phyloP scores from a whole-genome alignment of 2,888 invertebrate species.

The Caenorhabditis doughertyi region DNA sequence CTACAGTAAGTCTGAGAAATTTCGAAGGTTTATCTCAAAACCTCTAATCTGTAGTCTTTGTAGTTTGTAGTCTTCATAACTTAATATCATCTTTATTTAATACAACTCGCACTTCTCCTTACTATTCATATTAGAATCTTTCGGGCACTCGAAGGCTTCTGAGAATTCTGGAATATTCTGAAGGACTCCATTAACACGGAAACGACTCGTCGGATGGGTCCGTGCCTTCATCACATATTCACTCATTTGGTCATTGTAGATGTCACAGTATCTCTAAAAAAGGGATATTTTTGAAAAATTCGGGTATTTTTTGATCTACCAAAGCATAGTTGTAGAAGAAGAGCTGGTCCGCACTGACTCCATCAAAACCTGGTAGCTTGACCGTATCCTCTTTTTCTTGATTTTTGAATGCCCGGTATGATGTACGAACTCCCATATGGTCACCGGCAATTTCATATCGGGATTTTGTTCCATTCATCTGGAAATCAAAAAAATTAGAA shows the following conservation, averaged over 20 bases:
- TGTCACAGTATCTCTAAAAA: slow-evolving; percentile 37
- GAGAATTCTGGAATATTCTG: slow-evolving; percentile 47
- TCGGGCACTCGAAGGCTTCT: slow-evolving; percentile 27
- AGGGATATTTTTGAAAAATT: not conserved
- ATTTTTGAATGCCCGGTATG: slow-evolving; percentile 22
- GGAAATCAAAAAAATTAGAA: slow-evolving; percentile 27
- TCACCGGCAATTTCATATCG: slow-evolving; percentile 16
- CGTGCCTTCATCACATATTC: not conserved
- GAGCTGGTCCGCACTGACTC: not conserved
- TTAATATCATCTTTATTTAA: not conserved
- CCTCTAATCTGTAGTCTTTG: no score
- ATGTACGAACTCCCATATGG: slow-evolving; percentile 12
- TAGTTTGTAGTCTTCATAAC: no score
- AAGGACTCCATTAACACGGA: slow-evolving; percentile 41
- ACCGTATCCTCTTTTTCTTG: not conserved
- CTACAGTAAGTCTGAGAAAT: no score
- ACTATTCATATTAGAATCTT: slow-evolving; percentile 13
- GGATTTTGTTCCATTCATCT: slow-evolving; percentile 39
- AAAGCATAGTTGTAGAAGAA: slow-evolving; percentile 42
- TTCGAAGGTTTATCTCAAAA: no score
- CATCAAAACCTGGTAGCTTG: slow-evolving; percentile 21
- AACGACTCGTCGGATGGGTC: slow-evolving; percentile 18
- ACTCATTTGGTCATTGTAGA: not conserved
- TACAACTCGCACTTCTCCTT: slow-evolving; percentile 27
- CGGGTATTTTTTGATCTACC: no score